Conservation (phyloP, 30 jellyfish, hydroid and myxozoan species). For the Chrysaora quinquecirrha region DNA sequence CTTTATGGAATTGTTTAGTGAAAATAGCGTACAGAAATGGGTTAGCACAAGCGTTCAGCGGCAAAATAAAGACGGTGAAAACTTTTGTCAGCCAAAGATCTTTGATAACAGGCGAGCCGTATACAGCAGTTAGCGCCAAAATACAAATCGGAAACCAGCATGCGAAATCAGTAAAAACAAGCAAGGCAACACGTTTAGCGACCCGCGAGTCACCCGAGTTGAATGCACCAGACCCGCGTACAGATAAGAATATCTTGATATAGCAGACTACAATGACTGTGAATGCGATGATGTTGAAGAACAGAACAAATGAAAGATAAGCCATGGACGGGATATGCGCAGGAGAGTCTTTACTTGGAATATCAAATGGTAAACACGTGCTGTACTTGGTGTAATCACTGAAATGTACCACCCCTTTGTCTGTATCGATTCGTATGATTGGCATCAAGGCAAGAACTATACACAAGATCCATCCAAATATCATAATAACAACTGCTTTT, state of each 20-base stretch:
- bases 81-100: slow-evolving; percentile 93
- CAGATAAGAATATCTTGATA: slow-evolving; percentile 78
- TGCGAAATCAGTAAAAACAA: slow-evolving; percentile 87
- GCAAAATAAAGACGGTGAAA: slow-evolving; percentile 87
- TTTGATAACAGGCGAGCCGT: slow-evolving; percentile 68
- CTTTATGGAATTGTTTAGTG: slow-evolving; percentile 91
- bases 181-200: slow-evolving; percentile 90
- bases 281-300: slow-evolving; percentile 77
- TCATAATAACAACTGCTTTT: slow-evolving; percentile 74
- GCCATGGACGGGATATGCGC: slow-evolving; percentile 58
- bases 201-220: slow-evolving; percentile 93
- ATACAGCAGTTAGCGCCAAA: slow-evolving; percentile 77
- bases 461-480: slow-evolving; percentile 89
- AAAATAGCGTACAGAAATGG: slow-evolving; percentile 95
- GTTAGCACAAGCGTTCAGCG: slow-evolving; percentile 96
- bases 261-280: slow-evolving; percentile 78
- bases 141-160: slow-evolving; percentile 97
- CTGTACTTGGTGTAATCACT: slow-evolving; percentile 90
- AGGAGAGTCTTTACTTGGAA: slow-evolving; percentile 63
- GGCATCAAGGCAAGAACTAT: slow-evolving; percentile 79
- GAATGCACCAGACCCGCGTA: slow-evolving; percentile 92
- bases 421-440: slow-evolving; percentile 46
- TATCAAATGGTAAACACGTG: slow-evolving; percentile 91
- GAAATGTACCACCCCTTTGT: slow-evolving; percentile 65
- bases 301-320: slow-evolving; percentile 67